Evolutionary conservation across 1,140 invertebrate species (phyloP).

Genomic region (Ips nitidus): DNA sequence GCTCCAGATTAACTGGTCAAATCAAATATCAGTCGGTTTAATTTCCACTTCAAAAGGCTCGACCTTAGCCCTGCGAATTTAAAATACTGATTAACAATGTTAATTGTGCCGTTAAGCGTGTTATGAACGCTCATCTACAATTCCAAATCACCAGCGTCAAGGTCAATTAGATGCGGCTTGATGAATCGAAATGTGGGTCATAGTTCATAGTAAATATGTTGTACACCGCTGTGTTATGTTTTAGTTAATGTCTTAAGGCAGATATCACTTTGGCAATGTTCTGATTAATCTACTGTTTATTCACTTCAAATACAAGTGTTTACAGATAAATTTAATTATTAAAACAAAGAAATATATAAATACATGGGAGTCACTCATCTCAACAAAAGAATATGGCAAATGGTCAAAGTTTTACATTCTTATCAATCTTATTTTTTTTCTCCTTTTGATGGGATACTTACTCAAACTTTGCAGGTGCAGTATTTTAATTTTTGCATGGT

Average conservation of each 20-base stretch:
- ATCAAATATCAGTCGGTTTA: constrained; percentile 2
- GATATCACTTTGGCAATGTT: background rate
- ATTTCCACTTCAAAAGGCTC: constrained; percentile 11
- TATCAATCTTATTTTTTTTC: too few relatives aligned
- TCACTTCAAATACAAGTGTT: too few relatives aligned
- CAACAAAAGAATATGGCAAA: too few relatives aligned
- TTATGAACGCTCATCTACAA: constrained; percentile 20
- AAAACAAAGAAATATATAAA: too few relatives aligned
- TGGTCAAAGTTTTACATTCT: too few relatives aligned
- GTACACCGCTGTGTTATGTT: background rate
- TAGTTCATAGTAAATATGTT: constrained; percentile 21
- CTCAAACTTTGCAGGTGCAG: too few relatives aligned
- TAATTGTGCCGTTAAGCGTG: constrained; percentile 19
- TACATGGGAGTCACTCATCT: too few relatives aligned
- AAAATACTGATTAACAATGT: constrained; percentile 22
- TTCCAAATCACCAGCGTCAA: constrained; percentile 18
- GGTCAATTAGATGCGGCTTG: constrained; percentile 25
- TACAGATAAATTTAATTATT: too few relatives aligned
- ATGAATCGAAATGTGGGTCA: constrained; percentile 27
- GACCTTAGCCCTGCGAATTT: constrained; percentile 20
- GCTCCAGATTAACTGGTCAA: background rate
- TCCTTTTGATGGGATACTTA: too few relatives aligned
- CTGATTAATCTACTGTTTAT: too few relatives aligned
- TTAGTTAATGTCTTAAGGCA: background rate
- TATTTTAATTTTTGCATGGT: too few relatives aligned